A percentile compares a stretch with the other conserved stretches of the same genome.
phyloP scores from a whole-genome alignment of 2,113 vertebrate species.

The Pipra filicauda region DNA sequence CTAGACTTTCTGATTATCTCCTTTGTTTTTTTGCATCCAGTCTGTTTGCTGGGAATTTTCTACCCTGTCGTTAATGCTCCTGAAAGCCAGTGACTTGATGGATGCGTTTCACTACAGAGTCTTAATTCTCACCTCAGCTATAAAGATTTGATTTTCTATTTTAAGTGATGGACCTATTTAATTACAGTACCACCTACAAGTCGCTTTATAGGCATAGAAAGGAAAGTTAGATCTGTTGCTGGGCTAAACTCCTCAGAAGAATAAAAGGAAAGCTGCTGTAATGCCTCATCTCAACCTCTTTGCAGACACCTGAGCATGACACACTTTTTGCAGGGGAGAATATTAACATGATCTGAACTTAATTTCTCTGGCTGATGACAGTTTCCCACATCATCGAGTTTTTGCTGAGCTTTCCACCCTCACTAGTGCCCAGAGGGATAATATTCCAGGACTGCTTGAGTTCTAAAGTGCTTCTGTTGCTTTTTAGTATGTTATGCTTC shows the following conservation, averaged over 20 bases:
- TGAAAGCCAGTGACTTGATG: background rate
- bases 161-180: constrained; percentile 48
- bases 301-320: background rate
- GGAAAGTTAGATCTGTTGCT: constrained; percentile 39
- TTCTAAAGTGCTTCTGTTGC: background rate
- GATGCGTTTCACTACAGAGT: background rate
- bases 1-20: background rate
- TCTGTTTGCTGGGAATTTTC: background rate
- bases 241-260: constrained; percentile 23
- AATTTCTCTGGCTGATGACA: constrained; percentile 18
- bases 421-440: background rate
- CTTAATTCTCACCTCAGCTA: background rate
- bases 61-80: background rate
- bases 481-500: background rate
- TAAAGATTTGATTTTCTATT: constrained; percentile 51
- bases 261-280: constrained; percentile 26
- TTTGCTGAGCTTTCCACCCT: constrained; percentile 40
- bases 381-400: background rate
- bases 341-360: constrained; percentile 27
- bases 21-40: background rate
- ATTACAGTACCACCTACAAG: constrained; percentile 49
- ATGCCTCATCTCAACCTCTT: constrained; percentile 4
- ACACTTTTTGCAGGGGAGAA: constrained; percentile 22
- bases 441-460: background rate
- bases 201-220: background rate